Percentiles rank a stretch among this genome's conserved stretches.
Evolutionary conservation across 2,888 invertebrate species (phyloP).

Genomic region (Calliscelio sp.): DNA sequence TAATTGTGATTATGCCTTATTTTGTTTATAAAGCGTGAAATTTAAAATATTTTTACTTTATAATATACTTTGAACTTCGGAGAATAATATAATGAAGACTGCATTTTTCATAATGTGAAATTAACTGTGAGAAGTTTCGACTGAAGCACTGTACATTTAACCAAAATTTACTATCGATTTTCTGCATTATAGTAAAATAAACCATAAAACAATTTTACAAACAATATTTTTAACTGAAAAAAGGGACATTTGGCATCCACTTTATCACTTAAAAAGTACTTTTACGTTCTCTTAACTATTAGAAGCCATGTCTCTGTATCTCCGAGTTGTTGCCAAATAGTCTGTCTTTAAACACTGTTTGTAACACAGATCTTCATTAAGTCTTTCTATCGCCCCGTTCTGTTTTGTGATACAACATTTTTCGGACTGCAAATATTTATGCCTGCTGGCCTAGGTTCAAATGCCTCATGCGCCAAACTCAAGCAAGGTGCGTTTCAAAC

Average conservation of each 20-base stretch:
- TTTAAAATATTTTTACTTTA: too few relatives aligned
- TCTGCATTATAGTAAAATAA: not conserved
- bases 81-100: too few relatives aligned
- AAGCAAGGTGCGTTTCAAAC: slow-evolving; percentile 22
- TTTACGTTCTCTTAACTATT: not conserved
- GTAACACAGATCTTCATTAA: slow-evolving; percentile 13
- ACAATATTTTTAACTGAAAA: not conserved
- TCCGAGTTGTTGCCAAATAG: not conserved
- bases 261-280: slow-evolving; percentile 3
- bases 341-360: not conserved
- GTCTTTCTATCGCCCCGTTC: too few relatives aligned
- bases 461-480: not conserved
- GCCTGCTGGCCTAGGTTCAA: slow-evolving; percentile 27
- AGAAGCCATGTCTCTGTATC: not conserved
- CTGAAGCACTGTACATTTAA: too few relatives aligned
- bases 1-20: too few relatives aligned
- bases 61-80: too few relatives aligned
- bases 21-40: too few relatives aligned
- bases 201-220: too few relatives aligned
- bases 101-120: too few relatives aligned
- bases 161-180: too few relatives aligned
- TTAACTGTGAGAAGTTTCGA: too few relatives aligned
- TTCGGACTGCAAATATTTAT: slow-evolving; percentile 19
- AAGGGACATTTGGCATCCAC: not conserved
- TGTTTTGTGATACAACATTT: not conserved